Conservation (phyloP, 2,888 invertebrate species). For the Sialis fuliginosa region DNA sequence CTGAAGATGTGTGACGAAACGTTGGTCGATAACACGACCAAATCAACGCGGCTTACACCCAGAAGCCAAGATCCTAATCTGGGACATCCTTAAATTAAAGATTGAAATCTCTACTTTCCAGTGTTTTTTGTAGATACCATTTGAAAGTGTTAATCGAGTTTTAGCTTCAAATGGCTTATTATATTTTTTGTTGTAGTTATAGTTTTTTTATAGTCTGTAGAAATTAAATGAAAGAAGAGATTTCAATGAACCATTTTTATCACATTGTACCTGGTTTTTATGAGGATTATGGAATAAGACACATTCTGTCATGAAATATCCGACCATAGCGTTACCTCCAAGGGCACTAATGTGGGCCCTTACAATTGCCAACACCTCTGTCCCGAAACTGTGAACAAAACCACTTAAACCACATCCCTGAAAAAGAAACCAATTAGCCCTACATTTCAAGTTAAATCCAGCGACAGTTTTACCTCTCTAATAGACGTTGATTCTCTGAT, state of each 20-base stretch:
- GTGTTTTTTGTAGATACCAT: no score
- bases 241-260: background rate
- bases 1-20: no score
- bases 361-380: slow-evolving; percentile 84
- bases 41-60: no score
- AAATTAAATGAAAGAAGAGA: background rate
- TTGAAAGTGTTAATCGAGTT: no score
- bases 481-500: slow-evolving; percentile 89
- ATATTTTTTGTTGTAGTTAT: no score
- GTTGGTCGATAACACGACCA: no score
- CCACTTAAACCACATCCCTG: slow-evolving; percentile 81
- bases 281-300: slow-evolving; percentile 83
- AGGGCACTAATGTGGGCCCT: slow-evolving; percentile 84
- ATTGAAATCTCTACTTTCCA: no score
- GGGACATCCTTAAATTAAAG: no score
- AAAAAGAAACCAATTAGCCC: slow-evolving; percentile 11
- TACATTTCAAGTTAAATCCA: background rate
- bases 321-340: slow-evolving; percentile 89
- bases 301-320: slow-evolving; percentile 84
- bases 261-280: slow-evolving; percentile 72
- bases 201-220: no score
- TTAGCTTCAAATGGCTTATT: no score
- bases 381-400: slow-evolving; percentile 85
- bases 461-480: slow-evolving; percentile 40
- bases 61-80: no score